phyloP scores from a whole-genome alignment of 2,113 vertebrate species.

The Melanostigma gelatinosum region DNA sequence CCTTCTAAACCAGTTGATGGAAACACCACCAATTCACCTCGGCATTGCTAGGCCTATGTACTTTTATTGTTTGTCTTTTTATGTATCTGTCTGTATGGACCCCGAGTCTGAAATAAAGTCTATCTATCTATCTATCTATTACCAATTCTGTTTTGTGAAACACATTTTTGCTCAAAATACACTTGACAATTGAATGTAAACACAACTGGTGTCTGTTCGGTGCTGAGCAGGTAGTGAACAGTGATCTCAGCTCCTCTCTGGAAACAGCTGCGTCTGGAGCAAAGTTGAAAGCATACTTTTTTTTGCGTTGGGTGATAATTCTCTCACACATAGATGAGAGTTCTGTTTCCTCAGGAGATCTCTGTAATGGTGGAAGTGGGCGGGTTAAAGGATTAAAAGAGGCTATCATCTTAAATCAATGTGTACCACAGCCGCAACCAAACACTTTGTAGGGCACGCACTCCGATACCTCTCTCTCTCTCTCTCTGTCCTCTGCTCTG shows the following conservation, averaged over 20 bases:
- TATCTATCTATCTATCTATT: too few relatives aligned
- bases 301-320: background rate
- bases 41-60: too few relatives aligned
- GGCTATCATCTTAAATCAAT: constrained; percentile 55
- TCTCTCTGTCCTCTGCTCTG: constrained; percentile 28
- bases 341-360: constrained; percentile 19
- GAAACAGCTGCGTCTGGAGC: background rate
- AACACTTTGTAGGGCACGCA: constrained; percentile 13
- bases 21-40: too few relatives aligned
- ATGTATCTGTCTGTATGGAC: too few relatives aligned
- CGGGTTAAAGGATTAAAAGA: constrained; percentile 20
- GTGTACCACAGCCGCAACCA: constrained; percentile 23
- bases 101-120: too few relatives aligned
- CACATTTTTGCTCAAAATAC: too few relatives aligned
- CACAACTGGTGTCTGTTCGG: too few relatives aligned
- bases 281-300: background rate
- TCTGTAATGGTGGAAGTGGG: constrained; percentile 5
- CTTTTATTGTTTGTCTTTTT: too few relatives aligned
- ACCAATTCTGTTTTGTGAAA: too few relatives aligned
- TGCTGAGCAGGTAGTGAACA: too few relatives aligned
- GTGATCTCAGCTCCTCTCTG: background rate
- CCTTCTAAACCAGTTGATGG: too few relatives aligned
- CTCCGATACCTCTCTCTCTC: constrained; percentile 10
- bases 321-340: background rate
- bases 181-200: too few relatives aligned